Evolutionary conservation across 1,140 invertebrate genomes (phyloP), one percentile per base, ranked within the genome.

Genomic region (Pseudomyrmex gracilis): DNA sequence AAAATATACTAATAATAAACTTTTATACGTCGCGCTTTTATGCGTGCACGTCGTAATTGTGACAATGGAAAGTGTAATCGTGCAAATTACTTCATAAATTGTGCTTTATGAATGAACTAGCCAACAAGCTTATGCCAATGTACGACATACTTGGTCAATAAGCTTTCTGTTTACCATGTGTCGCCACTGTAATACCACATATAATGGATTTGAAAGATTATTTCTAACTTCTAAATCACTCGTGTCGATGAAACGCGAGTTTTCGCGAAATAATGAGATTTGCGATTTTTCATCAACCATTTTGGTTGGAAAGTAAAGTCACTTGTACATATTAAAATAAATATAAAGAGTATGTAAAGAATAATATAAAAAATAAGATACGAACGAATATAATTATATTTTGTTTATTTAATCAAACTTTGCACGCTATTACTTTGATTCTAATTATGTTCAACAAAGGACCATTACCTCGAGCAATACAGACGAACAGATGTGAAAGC

Each of bases 1-100:
- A 22, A 57, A 78, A 78, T n/a, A 58, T 70, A 70, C 10, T 34
- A 2, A 45, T 12, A 20, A 68, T 70, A 49, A 77, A 53, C n/a
- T 67, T 53, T n/a, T 43, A n/a, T 34, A 34, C 34, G 5, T 34
- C 0, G 24, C 22, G 5, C 51, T 76, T 76, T 76, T 53, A n/a
- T 34, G 34, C 1, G 34, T 34, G 5, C 34, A 34, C n/a, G 12
- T 13, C 45, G 2, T 15, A 47, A 2, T 47, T n/a, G n/a, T 10
- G 8, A 58, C 57, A 80, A 34, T 15, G 8, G 45, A 24, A 58
- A 47, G 47, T 57, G 9, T 45, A 68, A 10, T 20, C 12, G 1
- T 13, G n/a, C 5, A 13, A 78, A 78, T 64, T 63, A 76, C n/a
- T 63, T 51, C 8, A 34, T 0, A 45, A 73, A 51, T 78, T 34